A percentile compares a stretch with the other conserved stretches of the same genome.
phyloP scores from a whole-genome alignment of 2,888 invertebrate species.

The Eristalis intricaria region DNA sequence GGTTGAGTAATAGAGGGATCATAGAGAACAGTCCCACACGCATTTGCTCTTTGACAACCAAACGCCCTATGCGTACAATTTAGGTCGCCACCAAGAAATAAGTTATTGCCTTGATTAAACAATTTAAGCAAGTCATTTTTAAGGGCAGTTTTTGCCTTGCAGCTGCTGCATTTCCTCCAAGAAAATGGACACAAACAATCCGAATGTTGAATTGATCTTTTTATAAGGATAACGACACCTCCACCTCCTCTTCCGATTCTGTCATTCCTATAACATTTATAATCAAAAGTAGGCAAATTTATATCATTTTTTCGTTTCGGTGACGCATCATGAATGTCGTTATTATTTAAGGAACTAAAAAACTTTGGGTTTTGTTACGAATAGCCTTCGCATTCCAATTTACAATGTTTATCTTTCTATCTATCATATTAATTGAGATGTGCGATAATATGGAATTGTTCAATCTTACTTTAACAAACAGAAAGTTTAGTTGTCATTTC shows the following conservation, averaged over 20 bases:
- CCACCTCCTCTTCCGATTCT: constrained; percentile 14
- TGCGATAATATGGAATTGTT: not conserved
- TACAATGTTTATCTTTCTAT: constrained; percentile 13
- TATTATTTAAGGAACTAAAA: constrained; percentile 8
- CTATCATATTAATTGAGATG: constrained; percentile 7
- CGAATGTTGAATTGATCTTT: not conserved
- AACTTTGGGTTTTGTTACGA: not conserved
- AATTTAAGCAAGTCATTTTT: not conserved
- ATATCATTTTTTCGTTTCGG: constrained; percentile 5
- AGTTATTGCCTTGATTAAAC: too few species aligned
- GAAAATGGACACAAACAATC: constrained; percentile 11
- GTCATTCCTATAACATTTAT: constrained; percentile 10
- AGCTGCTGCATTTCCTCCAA: not conserved
- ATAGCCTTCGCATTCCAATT: constrained; percentile 8
- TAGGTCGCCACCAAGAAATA: too few species aligned
- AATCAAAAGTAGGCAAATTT: not conserved
- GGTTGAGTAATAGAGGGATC: too few species aligned
- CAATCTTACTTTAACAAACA: not conserved
- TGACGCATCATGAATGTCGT: constrained; percentile 20
- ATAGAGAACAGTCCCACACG: too few species aligned
- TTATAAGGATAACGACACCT: constrained; percentile 13
- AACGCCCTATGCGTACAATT: too few species aligned
- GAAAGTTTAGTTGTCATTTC: not conserved
- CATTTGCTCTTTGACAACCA: too few species aligned
- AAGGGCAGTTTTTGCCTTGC: not conserved